A percentile compares a stretch with the other conserved stretches of the same genome.
phyloP scores from a whole-genome alignment of 2,797 vertebrate species.

The Gephyroberyx darwinii region DNA sequence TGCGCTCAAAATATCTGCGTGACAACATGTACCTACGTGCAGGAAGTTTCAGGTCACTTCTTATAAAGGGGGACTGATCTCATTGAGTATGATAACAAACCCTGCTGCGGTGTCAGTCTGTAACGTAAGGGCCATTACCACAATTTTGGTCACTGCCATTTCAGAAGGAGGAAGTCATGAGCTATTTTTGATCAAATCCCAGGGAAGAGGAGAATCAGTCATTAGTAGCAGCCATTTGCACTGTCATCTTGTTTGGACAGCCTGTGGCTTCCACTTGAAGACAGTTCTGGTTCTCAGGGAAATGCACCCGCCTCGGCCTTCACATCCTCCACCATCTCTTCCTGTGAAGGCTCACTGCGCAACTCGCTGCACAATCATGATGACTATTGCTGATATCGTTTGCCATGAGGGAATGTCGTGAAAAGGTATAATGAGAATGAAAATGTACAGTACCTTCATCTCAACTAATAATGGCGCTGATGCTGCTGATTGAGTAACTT shows the following conservation, averaged over 20 bases:
- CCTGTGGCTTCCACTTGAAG: constrained; percentile 68
- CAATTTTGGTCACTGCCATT: constrained; percentile 67
- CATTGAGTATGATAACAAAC: constrained; percentile 49
- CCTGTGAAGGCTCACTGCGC: constrained; percentile 23
- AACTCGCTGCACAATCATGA: background rate
- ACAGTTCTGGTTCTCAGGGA: constrained; percentile 58
- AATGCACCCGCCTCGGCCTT: constrained; percentile 47
- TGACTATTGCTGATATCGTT: constrained; percentile 11
- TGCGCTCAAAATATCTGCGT: background rate
- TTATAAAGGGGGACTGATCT: constrained; percentile 51
- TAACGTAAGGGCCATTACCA: constrained; percentile 69
- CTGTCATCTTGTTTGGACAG: constrained; percentile 80
- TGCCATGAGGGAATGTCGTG: constrained; percentile 13
- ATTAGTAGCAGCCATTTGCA: constrained; percentile 75
- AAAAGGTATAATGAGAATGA: constrained; percentile 17
- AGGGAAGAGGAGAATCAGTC: constrained; percentile 72
- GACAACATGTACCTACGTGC: background rate
- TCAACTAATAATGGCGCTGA: constrained; percentile 31
- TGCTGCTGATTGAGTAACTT: constrained; percentile 40
- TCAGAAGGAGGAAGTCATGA: constrained; percentile 44
- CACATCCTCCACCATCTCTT: constrained; percentile 18
- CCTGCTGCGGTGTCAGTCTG: constrained; percentile 47
- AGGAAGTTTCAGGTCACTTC: constrained; percentile 32
- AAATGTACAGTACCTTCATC: constrained; percentile 16
- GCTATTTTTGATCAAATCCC: constrained; percentile 79